Evolutionary conservation across 2,888 invertebrate species (phyloP).

Genomic region (Synanthedon tipuliformis): DNA sequence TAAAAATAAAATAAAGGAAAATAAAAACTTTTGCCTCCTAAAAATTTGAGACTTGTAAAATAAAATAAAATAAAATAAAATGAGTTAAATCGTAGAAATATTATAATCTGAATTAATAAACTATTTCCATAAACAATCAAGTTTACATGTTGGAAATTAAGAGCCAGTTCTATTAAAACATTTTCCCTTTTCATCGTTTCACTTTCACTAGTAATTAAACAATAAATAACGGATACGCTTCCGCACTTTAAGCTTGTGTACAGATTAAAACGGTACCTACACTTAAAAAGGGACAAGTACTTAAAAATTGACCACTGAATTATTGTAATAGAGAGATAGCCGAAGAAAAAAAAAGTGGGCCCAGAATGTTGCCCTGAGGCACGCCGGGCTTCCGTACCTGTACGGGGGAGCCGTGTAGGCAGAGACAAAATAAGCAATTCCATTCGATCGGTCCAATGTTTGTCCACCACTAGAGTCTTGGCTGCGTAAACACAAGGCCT

Average conservation of each 20-base stretch:
- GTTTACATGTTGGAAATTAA: too few relatives aligned
- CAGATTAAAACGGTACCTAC: constrained; percentile 47
- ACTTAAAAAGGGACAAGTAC: constrained; percentile 41
- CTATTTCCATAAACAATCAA: too few relatives aligned
- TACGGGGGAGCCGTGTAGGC: constrained; percentile 57
- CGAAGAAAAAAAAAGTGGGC: constrained; percentile 32
- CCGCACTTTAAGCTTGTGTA: constrained; percentile 36
- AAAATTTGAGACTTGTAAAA: too few relatives aligned
- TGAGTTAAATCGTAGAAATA: too few relatives aligned
- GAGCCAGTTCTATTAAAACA: too few relatives aligned
- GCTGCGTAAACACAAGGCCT: constrained; percentile 62
- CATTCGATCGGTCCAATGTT: constrained; percentile 65
- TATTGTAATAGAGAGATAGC: constrained; percentile 36
- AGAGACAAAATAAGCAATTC: constrained; percentile 70
- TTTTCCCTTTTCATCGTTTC: too few relatives aligned
- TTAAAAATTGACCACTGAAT: constrained; percentile 41
- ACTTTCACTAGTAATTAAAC: constrained; percentile 35
- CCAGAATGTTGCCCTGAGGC: constrained; percentile 39
- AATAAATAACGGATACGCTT: constrained; percentile 34
- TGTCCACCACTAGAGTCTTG: constrained; percentile 68
- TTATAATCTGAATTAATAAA: too few relatives aligned
- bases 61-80: too few relatives aligned
- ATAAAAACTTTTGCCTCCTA: too few relatives aligned
- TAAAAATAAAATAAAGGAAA: too few relatives aligned
- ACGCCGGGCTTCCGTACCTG: constrained; percentile 49